Conservation (phyloP, 2,113 vertebrate species). For the Rhinoderma darwinii region DNA sequence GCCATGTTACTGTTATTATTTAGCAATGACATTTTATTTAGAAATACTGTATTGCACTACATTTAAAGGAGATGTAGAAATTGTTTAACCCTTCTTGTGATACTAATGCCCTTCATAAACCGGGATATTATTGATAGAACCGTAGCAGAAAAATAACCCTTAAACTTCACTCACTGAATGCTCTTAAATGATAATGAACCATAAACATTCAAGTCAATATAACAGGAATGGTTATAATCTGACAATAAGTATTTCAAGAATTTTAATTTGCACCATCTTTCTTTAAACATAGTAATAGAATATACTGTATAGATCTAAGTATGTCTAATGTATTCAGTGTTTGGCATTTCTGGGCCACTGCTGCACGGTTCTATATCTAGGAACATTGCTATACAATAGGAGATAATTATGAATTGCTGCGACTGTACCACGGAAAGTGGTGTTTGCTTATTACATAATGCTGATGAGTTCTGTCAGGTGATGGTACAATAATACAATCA, state of each 20-base stretch:
- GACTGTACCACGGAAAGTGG: not conserved
- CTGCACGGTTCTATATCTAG: not conserved
- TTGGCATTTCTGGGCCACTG: not conserved
- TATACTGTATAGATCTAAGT: not conserved
- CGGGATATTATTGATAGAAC: not conserved
- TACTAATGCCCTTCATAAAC: not conserved
- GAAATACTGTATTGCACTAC: not conserved
- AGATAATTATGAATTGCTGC: not conserved
- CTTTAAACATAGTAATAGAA: not conserved
- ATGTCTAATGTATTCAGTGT: not conserved
- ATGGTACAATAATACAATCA: not conserved
- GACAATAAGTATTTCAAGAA: not conserved
- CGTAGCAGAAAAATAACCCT: not conserved
- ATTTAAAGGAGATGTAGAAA: not conserved
- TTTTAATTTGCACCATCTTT: not conserved
- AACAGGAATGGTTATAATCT: not conserved
- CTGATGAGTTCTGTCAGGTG: not conserved
- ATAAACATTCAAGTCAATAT: not conserved
- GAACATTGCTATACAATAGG: not conserved
- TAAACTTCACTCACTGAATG: not conserved
- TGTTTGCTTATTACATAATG: not conserved
- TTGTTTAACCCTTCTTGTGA: not conserved
- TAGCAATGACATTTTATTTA: not conserved
- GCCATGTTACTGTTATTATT: conserved; percentile 28
- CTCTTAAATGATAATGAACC: not conserved